Conservation (phyloP, 2,113 vertebrate species). For the Martes martes region DNA sequence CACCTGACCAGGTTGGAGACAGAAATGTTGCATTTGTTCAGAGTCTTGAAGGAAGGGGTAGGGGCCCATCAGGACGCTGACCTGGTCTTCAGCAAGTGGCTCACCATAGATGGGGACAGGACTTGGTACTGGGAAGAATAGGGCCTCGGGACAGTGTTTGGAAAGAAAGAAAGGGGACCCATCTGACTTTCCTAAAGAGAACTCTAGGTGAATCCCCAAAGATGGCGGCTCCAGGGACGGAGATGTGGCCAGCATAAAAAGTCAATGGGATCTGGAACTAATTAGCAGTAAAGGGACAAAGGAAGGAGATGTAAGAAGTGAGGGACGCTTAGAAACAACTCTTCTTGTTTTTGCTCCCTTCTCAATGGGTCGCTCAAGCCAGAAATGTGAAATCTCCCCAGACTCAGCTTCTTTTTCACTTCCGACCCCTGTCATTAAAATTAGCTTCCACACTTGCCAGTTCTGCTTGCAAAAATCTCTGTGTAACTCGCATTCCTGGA, state of each 20-base stretch:
- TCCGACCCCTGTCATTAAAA: not conserved
- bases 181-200: not conserved
- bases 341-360: fast-evolving
- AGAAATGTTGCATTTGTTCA: no score
- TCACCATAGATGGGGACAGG: no score
- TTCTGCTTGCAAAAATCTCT: not conserved
- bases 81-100: not conserved
- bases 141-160: fast-evolving
- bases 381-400: not conserved
- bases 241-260: fast-evolving
- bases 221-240: no score
- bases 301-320: not conserved
- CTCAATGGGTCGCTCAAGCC: not conserved
- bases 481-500: not conserved
- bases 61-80: not conserved
- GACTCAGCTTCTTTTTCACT: fast-evolving
- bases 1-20: fast-evolving
- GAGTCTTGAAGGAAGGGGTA: not conserved
- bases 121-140: not conserved
- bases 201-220: not conserved
- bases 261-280: no score
- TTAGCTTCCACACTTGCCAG: no score
- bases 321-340: fast-evolving
- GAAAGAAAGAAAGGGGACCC: no score
- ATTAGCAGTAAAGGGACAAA: fast-evolving